Base-by-base conservation (phyloP, 2,888 invertebrate species). In the Tenthredo notha region DNA sequence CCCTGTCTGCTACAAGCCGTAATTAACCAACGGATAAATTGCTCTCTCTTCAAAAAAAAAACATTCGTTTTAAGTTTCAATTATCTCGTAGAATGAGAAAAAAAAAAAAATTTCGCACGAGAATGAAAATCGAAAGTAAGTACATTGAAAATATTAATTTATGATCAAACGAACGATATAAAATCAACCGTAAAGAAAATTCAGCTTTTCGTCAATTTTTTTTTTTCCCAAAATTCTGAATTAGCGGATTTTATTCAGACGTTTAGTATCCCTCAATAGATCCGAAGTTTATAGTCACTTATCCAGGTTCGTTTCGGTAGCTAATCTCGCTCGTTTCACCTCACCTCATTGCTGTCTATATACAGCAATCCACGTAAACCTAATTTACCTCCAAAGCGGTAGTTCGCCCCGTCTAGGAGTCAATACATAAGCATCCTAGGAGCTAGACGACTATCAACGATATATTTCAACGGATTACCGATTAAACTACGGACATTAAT, bases 401-500 rank as follows among this genome's bases (percentile, higher is more conserved):
- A 43, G 21, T 10, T 40, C 72, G 18, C 7, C 10, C 18, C 21
- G 72, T 70, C 70, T 33, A 43, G 43, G 72, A 74, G 72, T 74
- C 72, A 74, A 74, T 74, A 74, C 9, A 67, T 67, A 67, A 67
- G 33, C 67, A 15, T 67, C 67, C 67, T 74, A 74, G 43, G 43
- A 21, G 40, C 43, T 74, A 18, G 77, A 21, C 29, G 80, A 61
- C 61, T 61, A 80, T 80, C 80, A 40, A 40, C 80, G 80, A 80
- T 80, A 80, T 80, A 80, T 80, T 61, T 61, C 58, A 80, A 80
- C 61, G 80, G 80, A 80, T 80, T 80, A 80, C n/a, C 40, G 80
- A 80, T 80, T 77, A 61, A 80, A 40, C 80, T 12, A 33, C 21
- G 61, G 61, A 61, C 58, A 80, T 80, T 80, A 80, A 80, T 80